A percentile compares a stretch with the other conserved stretches of the same genome.
These are phyloP conservation scores for Australoheros scitulus DNA, from an alignment of 2,113 vertebrate genomes.

Conservation along the genomic window DNA sequence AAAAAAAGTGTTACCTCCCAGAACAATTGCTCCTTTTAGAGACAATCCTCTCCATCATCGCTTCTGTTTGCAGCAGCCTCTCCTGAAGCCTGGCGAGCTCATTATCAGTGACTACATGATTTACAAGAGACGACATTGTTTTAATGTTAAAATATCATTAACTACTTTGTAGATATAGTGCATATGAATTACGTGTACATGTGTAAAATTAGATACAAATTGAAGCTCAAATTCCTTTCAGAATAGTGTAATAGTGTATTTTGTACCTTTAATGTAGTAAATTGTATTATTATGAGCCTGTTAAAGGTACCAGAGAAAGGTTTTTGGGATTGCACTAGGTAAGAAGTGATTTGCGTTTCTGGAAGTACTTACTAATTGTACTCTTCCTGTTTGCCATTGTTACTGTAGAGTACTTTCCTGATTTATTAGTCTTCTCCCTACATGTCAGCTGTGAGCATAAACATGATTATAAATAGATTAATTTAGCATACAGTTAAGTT, in stretches of 20 bases:
- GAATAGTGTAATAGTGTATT: neutral
- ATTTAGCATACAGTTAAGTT: neutral
- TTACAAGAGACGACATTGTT: neutral
- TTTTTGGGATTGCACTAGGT: neutral
- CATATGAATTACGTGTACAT: neutral
- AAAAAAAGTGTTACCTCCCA: conserved; percentile 78
- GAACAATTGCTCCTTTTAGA: conserved; percentile 79
- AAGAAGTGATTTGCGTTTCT: neutral
- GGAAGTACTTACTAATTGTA: conserved; percentile 48
- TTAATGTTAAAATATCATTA: neutral
- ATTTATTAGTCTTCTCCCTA: conserved; percentile 75
- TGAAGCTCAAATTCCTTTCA: neutral
- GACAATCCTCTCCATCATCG: conserved; percentile 87
- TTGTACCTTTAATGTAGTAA: neutral
- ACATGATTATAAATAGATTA: neutral
- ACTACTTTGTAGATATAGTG: neutral
- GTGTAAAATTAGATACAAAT: neutral
- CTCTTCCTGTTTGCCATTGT: neutral
- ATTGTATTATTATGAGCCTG: neutral
- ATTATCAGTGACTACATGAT: conserved; percentile 80
- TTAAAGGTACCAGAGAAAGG: neutral
- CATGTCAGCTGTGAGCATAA: conserved; percentile 83
- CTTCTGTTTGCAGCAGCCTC: conserved; percentile 88
- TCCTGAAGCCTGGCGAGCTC: conserved; percentile 89
- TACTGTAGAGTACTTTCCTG: conserved; percentile 9